These are phyloP conservation scores for Drosophila eugracilis DNA, from an alignment of 1,140 invertebrate species.

Conservation along the genomic window DNA sequence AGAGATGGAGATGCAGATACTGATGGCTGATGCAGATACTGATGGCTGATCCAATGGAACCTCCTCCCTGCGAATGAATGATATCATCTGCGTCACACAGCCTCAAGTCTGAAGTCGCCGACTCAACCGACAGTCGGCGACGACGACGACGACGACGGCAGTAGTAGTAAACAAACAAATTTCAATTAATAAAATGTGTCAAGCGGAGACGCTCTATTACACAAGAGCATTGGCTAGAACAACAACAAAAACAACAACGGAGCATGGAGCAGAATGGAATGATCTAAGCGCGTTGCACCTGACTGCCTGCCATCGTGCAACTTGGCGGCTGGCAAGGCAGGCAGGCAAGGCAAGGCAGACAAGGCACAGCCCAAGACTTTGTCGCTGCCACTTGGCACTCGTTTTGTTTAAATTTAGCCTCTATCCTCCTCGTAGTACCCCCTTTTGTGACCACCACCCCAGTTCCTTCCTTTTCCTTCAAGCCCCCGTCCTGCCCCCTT, in stretches of 20 bases:
- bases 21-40: too few species aligned
- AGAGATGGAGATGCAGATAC: constrained; percentile 6
- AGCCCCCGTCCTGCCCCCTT: constrained; percentile 5
- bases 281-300: constrained; percentile 59
- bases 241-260: too few species aligned
- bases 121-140: constrained; percentile 6
- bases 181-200: constrained; percentile 82
- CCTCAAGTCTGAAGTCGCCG: constrained; percentile 23
- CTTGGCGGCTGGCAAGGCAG: constrained; percentile 27
- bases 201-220: constrained; percentile 74
- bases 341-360: too few species aligned
- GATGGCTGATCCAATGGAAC: constrained; percentile 16
- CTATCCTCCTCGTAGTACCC: background rate
- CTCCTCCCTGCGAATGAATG: constrained; percentile 4
- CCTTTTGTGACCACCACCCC: background rate
- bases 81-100: constrained; percentile 37
- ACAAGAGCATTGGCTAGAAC: constrained; percentile 38
- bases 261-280: constrained; percentile 8
- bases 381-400: constrained; percentile 48
- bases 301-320: constrained; percentile 35
- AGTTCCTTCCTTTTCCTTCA: background rate
- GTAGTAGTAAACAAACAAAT: constrained; percentile 68
- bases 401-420: constrained; percentile 68
- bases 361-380: constrained; percentile 46
- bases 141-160: too few species aligned